Conservation (phyloP, 2,113 vertebrate genomes). For the Euleptes europaea region DNA sequence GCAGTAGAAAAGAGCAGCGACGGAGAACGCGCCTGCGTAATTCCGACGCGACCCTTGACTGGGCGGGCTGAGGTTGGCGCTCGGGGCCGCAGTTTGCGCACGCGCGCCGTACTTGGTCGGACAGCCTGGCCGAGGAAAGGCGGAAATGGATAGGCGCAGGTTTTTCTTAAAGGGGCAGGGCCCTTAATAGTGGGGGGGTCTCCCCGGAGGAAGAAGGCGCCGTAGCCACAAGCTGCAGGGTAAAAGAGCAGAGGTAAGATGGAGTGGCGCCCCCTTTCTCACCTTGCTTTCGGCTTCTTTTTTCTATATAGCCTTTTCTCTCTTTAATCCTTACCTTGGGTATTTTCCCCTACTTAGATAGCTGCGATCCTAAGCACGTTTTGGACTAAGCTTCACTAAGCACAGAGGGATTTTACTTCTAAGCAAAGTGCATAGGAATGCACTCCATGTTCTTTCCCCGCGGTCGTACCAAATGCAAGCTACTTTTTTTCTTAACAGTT, state of each 20-base stretch:
- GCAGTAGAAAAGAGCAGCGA: fast-evolving
- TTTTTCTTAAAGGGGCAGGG: constrained; percentile 6
- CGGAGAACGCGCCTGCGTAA: neutral
- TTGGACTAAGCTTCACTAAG: too few species aligned
- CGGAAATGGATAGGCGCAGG: neutral
- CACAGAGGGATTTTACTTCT: too few species aligned
- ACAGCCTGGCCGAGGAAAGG: neutral
- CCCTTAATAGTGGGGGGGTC: neutral
- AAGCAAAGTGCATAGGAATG: too few species aligned
- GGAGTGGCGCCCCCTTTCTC: neutral
- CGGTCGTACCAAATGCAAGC: too few species aligned
- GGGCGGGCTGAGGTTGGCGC: too few species aligned
- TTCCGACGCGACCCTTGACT: neutral
- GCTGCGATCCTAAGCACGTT: too few species aligned
- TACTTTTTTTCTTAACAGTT: too few species aligned
- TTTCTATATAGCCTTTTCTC: neutral
- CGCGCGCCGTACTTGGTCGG: neutral
- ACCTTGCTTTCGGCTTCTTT: neutral
- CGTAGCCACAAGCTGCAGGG: neutral
- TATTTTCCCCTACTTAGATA: too few species aligned
- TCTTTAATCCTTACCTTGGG: too few species aligned
- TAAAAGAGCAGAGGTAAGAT: neutral
- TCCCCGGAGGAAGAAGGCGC: neutral
- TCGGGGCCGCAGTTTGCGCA: neutral
- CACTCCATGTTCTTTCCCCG: too few species aligned